These are phyloP conservation scores for Sebastes reedi DNA, from an alignment of 2,797 vertebrate genomes.

Conservation along the genomic window DNA sequence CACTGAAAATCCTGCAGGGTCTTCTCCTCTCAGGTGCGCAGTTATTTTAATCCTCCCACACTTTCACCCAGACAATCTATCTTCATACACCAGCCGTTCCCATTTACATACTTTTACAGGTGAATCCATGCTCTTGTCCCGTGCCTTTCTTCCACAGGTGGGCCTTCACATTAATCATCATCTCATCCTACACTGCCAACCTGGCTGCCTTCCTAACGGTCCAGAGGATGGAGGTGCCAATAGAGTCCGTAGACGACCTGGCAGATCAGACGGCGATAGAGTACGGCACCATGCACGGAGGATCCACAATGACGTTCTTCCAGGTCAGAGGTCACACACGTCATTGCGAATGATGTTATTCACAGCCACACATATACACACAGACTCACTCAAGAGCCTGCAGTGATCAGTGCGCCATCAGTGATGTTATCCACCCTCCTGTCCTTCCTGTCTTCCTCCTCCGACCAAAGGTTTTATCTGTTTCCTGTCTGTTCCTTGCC, in stretches of 20 bases:
- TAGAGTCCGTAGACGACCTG: constrained; percentile 97
- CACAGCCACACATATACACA: not conserved
- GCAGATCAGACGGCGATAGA: constrained; percentile 98
- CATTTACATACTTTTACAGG: constrained; percentile 47
- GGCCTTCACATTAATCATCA: constrained; percentile 99
- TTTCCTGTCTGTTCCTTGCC: constrained; percentile 57
- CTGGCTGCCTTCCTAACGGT: constrained; percentile 98
- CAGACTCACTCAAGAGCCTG: constrained; percentile 1
- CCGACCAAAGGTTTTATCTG: constrained; percentile 58
- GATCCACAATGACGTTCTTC: constrained; percentile 99
- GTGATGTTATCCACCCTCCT: constrained; percentile 55
- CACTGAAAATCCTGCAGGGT: constrained; percentile 36
- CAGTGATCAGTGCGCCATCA: constrained; percentile 51
- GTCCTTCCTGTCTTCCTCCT: constrained; percentile 53
- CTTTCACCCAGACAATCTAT: constrained; percentile 37
- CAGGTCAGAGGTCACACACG: constrained; percentile 82
- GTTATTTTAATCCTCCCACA: constrained; percentile 36
- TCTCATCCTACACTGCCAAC: constrained; percentile 99
- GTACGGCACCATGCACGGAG: constrained; percentile 97
- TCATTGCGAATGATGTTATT: constrained; percentile 24
- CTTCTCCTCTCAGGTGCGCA: constrained; percentile 50
- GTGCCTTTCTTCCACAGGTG: constrained; percentile 84
- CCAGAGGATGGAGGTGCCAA: constrained; percentile 98
- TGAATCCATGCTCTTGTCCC: constrained; percentile 51
- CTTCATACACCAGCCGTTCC: constrained; percentile 22